Base-by-base conservation (phyloP, 2,113 vertebrate species). In the Lasiurus borealis region DNA sequence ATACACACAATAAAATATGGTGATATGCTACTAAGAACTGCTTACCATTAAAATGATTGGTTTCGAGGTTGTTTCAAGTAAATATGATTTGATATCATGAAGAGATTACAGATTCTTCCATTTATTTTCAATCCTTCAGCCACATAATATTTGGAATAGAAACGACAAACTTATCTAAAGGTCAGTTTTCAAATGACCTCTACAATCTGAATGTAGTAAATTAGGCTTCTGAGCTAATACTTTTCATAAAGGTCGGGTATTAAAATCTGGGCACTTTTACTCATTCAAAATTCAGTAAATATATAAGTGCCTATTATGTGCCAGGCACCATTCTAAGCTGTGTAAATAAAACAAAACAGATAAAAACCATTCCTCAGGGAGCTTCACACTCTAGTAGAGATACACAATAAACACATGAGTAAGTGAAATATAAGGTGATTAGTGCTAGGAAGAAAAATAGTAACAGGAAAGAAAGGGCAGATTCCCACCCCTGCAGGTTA, bases 111-210 rank as follows among this genome's bases (percentile, higher is more conserved):
- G 48, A 7, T 78, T 83, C 66, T 91, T 85, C 57, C 48, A n/a
- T 48, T 90, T 73, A 89, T 83, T 90, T 92, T 90, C 62, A 87
- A 87, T 78, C 16, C 52, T 1, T 94, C 27, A 73, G 40, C 31
- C 36, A 93, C 44, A 85, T 48, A 88, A 85, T 34, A 23, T 57
- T 52, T 50, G 93, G 29, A 85, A 88, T n/a, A 57, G 19, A 88
- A 15, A 75, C 16, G 72, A 86, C 23, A 90, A 95, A 95, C n/a
- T 81, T 85, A 69, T 40, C 48, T 16, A 80, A 85, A 71, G 27
- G 25, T 88, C 59, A 81, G 34, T 50, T 82, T 85, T 93, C 64
- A 96, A 91, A 88, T 62, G 44, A 89, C 25, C 36, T 44, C 59
- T 91, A 73, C 19, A 86, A 93, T 64, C 12, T 80, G n/a, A 89